Conservation (phyloP, 92 coral and sea anemone species). For the Parazoanthus atlanticus region DNA sequence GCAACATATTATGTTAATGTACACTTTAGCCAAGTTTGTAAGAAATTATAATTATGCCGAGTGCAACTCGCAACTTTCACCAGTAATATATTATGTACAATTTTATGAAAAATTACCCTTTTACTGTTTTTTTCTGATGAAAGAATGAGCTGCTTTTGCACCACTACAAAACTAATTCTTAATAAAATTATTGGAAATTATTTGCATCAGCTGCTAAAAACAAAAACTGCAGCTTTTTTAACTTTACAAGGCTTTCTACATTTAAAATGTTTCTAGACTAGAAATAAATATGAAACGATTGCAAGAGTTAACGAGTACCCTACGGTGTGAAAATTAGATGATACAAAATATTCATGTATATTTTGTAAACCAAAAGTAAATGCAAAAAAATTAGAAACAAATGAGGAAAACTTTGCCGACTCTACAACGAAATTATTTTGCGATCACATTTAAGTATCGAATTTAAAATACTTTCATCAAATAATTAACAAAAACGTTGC, state of each 20-base stretch:
- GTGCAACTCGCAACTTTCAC: neutral
- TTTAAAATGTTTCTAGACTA: slow-evolving; percentile 6
- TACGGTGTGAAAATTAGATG: neutral
- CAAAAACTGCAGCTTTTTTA: neutral
- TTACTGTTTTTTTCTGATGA: slow-evolving; percentile 22
- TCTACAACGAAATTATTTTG: neutral
- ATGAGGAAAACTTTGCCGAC: neutral
- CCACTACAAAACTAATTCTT: neutral
- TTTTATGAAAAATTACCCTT: slow-evolving; percentile 37
- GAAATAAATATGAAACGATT: slow-evolving; percentile 14
- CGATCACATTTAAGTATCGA: too few species aligned
- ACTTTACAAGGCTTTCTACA: neutral
- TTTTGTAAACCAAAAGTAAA: neutral
- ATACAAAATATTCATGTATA: neutral
- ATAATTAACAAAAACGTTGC: too few species aligned
- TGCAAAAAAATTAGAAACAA: neutral
- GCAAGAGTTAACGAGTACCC: neutral
- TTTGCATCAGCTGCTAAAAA: slow-evolving; percentile 1
- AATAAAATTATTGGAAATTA: neutral
- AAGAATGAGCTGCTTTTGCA: neutral
- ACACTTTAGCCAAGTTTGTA: neutral
- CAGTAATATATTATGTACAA: slow-evolving; percentile 34
- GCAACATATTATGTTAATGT: neutral
- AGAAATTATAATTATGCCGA: slow-evolving; percentile 18
- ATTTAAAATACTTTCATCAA: too few species aligned